Evolutionary conservation across 30 jellyfish, hydroid and myxozoan genomes (phyloP), one percentile per base, ranked within the genome.

Genomic region (Aurelia sp.): DNA sequence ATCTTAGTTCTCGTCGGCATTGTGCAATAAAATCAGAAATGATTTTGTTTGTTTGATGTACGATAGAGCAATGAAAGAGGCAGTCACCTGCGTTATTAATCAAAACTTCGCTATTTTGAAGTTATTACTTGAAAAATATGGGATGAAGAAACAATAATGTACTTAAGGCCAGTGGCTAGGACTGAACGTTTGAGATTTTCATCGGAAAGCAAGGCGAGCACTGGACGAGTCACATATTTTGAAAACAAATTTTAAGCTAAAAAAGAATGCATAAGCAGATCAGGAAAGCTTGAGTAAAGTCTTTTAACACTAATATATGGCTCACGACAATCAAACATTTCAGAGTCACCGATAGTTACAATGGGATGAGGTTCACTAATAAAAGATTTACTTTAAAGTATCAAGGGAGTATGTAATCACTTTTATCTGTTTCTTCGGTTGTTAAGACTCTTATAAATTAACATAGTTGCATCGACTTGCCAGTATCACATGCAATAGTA

Each of bases 241-340:
- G 71, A 84, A 84, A 84, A 84, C 87, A 84, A 44, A 33, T 73
- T 72, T 60, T 59, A 33, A 51, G 67, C 86, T 48, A 62, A 68
- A 84, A 51, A 19, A 59, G 81, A 84, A 55, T 59, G 69, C 69
- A 59, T 84, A 76, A 84, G 83, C 93, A 72, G 87, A 84, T 84
- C 93, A 84, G 93, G 93, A 84, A 84, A 84, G 93, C 76, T 84
- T 86, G 63, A 62, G 82, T 9, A 82, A 62, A 84, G 66, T 84
- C 93, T 71, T 62, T 84, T 84, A 73, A 73, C 87, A 84, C 78
- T 61, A 76, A 84, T 68, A 64, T 82, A 71, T 82, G 71, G 82
- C 87, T 70, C 93, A 84, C 93, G 93, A 84, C 68, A 84, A 62
- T 64, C 66, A 73, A 65, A 69, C 82, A 61, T 73, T 41, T 65